A percentile compares a stretch with the other conserved stretches of the same genome.
Evolutionary conservation across 2,113 vertebrate species (phyloP).

Genomic region (Gopherus flavomarginatus): DNA sequence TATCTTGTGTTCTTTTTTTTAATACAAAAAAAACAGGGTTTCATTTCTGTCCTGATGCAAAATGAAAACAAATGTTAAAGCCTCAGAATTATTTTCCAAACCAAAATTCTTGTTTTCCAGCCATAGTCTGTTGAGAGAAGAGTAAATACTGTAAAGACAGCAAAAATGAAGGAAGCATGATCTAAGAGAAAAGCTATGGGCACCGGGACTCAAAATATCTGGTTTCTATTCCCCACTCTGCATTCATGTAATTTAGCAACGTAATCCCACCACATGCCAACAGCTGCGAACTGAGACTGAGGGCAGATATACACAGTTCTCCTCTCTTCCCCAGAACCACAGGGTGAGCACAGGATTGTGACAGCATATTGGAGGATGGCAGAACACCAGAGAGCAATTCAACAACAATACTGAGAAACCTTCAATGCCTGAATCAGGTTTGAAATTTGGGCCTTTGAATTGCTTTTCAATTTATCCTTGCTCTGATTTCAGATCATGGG

Average conservation of each 20-base stretch:
- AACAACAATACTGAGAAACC: not conserved
- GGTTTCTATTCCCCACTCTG: not conserved
- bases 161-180: not conserved
- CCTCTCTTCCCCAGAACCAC: not conserved
- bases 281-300: not conserved
- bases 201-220: not conserved
- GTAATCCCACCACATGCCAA: not conserved
- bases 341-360: not conserved
- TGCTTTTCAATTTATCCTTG: not conserved
- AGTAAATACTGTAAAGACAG: not conserved
- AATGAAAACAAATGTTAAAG: not conserved
- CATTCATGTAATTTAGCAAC: not conserved
- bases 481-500: not conserved
- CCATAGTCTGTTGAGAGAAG: not conserved
- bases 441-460: not conserved
- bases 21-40: too few species aligned
- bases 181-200: not conserved
- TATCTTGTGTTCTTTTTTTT: not conserved
- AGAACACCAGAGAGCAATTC: not conserved
- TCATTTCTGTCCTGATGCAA: not conserved
- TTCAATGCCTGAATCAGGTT: not conserved
- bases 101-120: not conserved
- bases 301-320: not conserved
- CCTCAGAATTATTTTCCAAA: not conserved
- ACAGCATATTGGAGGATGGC: not conserved